These are phyloP conservation scores for Dysmachus trigonus DNA, from an alignment of 2,888 invertebrate species.

Conservation along the genomic window DNA sequence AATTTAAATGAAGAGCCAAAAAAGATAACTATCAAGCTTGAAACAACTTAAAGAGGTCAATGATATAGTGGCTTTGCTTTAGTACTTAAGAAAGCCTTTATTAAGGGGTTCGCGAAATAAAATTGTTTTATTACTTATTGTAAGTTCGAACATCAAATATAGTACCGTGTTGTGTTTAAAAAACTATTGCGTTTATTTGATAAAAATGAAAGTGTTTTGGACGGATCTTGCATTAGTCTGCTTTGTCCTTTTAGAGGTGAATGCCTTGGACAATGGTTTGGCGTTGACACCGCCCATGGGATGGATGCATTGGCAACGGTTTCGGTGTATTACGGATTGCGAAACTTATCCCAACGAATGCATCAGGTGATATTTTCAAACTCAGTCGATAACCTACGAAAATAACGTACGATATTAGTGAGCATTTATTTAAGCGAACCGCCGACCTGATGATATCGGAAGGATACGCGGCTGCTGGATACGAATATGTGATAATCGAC, in stretches of 20 bases:
- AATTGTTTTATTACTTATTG: neutral
- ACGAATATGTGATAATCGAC: slow-evolving; percentile 77
- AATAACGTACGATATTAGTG: slow-evolving; percentile 64
- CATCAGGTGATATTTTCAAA: slow-evolving; percentile 66
- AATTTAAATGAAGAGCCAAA: neutral
- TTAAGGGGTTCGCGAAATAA: neutral
- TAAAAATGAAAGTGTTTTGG: neutral
- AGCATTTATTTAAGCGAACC: slow-evolving; percentile 70
- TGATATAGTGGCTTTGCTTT: neutral
- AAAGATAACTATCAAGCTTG: neutral
- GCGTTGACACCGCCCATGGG: slow-evolving; percentile 76
- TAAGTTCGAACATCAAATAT: neutral
- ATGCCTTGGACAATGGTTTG: slow-evolving; percentile 69
- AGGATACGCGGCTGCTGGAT: slow-evolving; percentile 76
- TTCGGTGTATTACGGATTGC: slow-evolving; percentile 71
- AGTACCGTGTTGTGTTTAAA: neutral
- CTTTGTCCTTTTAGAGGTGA: neutral
- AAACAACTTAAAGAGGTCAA: neutral
- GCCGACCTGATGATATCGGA: slow-evolving; percentile 72
- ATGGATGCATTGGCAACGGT: slow-evolving; percentile 75
- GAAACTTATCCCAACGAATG: slow-evolving; percentile 70
- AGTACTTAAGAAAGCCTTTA: neutral
- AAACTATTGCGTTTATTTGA: neutral
- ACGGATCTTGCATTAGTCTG: neutral
- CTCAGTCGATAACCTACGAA: neutral